These are phyloP conservation scores for Pagrus major DNA, from an alignment of 2,113 vertebrate genomes.

Conservation along the genomic window DNA sequence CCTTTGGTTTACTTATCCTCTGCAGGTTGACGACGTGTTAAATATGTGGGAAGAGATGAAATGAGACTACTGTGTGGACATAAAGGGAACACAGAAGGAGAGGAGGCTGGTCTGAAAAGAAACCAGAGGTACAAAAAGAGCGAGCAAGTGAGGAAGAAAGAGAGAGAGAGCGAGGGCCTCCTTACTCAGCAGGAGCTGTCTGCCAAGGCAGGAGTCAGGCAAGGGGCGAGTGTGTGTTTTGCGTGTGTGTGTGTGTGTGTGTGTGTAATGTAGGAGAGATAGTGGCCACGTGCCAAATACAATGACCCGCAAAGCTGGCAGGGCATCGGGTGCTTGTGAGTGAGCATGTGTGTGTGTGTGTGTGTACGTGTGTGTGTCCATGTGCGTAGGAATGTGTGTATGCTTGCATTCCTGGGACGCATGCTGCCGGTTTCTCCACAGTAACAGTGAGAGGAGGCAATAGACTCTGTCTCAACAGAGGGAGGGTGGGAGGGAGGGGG, in stretches of 20 bases:
- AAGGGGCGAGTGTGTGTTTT: slow-evolving; percentile 54
- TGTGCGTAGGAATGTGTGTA: slow-evolving; percentile 61
- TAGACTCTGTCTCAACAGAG: slow-evolving; percentile 48
- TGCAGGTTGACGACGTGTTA: slow-evolving; percentile 38
- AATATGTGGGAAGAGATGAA: slow-evolving; percentile 37
- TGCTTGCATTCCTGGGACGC: slow-evolving; percentile 72
- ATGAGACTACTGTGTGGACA: slow-evolving; percentile 27
- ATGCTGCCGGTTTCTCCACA: slow-evolving; percentile 68
- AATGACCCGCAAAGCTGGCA: slow-evolving; percentile 81
- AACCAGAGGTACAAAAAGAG: slow-evolving; percentile 31
- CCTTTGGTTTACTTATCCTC: slow-evolving; percentile 34
- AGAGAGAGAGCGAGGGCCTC: slow-evolving; percentile 55
- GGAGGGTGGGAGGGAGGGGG: slow-evolving; percentile 2
- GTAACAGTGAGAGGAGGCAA: slow-evolving; percentile 53
- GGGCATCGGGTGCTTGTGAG: slow-evolving; percentile 63
- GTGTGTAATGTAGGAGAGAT: slow-evolving; percentile 50
- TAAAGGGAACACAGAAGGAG: slow-evolving; percentile 30
- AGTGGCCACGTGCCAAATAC: slow-evolving; percentile 84
- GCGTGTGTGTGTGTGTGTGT: slow-evolving; percentile 32
- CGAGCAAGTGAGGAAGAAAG: slow-evolving; percentile 20
- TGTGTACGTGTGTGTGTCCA: slow-evolving; percentile 15
- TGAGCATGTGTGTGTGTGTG: slow-evolving; percentile 28
- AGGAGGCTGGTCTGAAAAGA: slow-evolving; percentile 42
- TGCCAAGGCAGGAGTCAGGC: slow-evolving; percentile 80
- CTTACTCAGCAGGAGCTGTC: slow-evolving; percentile 81